Evolutionary conservation across 2,888 invertebrate genomes (phyloP), one percentile per base, ranked within the genome.

Genomic region (Adelphocoris suturalis): DNA sequence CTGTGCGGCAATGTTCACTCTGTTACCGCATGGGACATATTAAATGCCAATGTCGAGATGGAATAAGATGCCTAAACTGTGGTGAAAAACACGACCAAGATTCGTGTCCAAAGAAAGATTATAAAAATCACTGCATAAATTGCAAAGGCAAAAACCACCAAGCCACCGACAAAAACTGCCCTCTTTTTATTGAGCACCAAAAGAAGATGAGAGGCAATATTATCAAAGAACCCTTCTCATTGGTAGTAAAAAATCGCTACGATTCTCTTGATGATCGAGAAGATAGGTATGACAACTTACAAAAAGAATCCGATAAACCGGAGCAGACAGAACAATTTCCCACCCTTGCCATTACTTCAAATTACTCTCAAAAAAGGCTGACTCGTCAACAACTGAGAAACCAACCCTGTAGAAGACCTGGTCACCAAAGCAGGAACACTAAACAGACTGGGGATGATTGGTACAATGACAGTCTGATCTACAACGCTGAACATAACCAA

Each of bases 1-100:
- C 61, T n/a, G 61, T 61, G 61, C 61, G 61, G 19, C 61, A 61
- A 61, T 61, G 61, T 9, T 61, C 61, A 2, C n/a, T 61, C 19
- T 61, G 61, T 61, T 61, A 4, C 9, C 61, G 61, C 2, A 61
- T 61, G 1, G 11, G 61, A 19, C 61, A 61, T 61, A 19, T 61
- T 4, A 61, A 61, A 19, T 61, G n/a, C 61, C 61, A 61, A 61
- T 61, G 61, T 19, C 16, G 19, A 1, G 61, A 61, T 9, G 61
- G 61, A 16, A 9, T 61, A 19, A 61, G 61, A 61, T 61, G 61
- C 19, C 19, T 61, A 3, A 7, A 61, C 19, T 61, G 61, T 9
- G 61, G 61, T 1, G 61, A 61, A 61, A 61, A 61, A 19, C 61
- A 61, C 61, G 61, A 61, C 0, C 11, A 61, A 19, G 19, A 61